These are phyloP conservation scores for Leucania comma DNA, from an alignment of 2,888 invertebrate species.

Conservation along the genomic window DNA sequence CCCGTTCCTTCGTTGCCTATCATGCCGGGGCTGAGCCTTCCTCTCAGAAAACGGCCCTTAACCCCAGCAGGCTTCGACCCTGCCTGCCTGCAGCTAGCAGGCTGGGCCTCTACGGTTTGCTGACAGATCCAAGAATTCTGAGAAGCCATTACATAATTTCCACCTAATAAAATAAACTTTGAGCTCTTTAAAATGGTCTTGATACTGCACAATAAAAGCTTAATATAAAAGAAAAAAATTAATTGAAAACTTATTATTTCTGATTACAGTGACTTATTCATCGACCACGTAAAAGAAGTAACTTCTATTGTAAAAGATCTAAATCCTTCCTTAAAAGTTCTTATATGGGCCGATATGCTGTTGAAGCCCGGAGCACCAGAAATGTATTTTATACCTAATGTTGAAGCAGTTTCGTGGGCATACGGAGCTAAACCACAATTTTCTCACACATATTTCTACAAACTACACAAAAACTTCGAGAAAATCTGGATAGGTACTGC, in stretches of 20 bases:
- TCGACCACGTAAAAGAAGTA: slow-evolving; percentile 91
- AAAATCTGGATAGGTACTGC: slow-evolving; percentile 95
- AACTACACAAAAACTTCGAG: slow-evolving; percentile 88
- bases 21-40: too few species aligned
- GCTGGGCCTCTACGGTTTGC: too few species aligned
- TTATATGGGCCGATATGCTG: slow-evolving; percentile 97
- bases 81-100: too few species aligned
- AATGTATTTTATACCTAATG: slow-evolving; percentile 81
- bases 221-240: too few species aligned
- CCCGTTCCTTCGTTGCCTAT: too few species aligned
- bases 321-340: slow-evolving; percentile 89
- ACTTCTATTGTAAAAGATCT: slow-evolving; percentile 84
- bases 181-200: too few species aligned
- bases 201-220: too few species aligned
- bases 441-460: slow-evolving; percentile 74
- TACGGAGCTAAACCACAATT: slow-evolving; percentile 81
- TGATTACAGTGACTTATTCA: slow-evolving; percentile 89
- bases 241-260: not conserved
- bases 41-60: too few species aligned
- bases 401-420: slow-evolving; percentile 94
- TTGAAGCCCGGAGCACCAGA: slow-evolving; percentile 86
- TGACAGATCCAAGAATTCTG: too few species aligned
- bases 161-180: too few species aligned
- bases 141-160: too few species aligned
- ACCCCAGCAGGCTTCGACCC: too few species aligned